phyloP scores from a whole-genome alignment of 2,888 invertebrate species.

The Neoaliturus tenellus region DNA sequence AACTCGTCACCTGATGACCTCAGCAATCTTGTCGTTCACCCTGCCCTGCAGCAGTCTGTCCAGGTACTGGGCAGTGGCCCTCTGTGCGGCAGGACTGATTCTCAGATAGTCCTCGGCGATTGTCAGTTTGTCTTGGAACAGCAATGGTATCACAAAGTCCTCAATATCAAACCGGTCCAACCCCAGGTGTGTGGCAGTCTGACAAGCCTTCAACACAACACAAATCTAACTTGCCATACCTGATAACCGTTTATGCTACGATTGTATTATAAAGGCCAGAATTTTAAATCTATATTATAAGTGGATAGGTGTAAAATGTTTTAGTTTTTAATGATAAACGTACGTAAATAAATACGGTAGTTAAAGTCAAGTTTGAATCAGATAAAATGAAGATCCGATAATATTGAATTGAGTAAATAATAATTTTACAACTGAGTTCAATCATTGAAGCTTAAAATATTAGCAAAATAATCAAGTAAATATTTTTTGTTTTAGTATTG shows the following conservation, averaged over 20 bases:
- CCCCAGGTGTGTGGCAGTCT: conserved; percentile 80
- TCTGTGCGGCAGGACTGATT: conserved; percentile 73
- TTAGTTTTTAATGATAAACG: no score
- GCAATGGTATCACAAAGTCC: conserved; percentile 84
- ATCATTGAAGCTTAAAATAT: no score
- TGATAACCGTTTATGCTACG: not conserved
- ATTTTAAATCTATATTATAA: no score
- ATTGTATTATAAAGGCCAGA: no score
- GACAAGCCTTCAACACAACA: conserved; percentile 76
- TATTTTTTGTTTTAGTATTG: no score
- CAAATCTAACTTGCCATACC: not conserved
- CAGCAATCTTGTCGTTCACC: conserved; percentile 38
- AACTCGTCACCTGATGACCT: conserved; percentile 74
- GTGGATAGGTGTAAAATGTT: no score
- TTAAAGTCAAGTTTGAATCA: no score
- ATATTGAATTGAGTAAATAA: no score
- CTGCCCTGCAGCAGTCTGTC: conserved; percentile 17
- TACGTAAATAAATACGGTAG: no score
- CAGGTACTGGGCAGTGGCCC: conserved; percentile 32
- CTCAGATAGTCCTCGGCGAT: conserved; percentile 86
- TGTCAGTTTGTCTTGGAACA: conserved; percentile 87
- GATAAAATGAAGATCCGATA: no score
- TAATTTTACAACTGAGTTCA: no score
- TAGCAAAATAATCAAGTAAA: no score
- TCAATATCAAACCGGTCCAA: conserved; percentile 81